A percentile compares a stretch with the other conserved stretches of the same genome.
phyloP scores from a whole-genome alignment of 2,113 vertebrate species.

The Pygoscelis antarcticus region DNA sequence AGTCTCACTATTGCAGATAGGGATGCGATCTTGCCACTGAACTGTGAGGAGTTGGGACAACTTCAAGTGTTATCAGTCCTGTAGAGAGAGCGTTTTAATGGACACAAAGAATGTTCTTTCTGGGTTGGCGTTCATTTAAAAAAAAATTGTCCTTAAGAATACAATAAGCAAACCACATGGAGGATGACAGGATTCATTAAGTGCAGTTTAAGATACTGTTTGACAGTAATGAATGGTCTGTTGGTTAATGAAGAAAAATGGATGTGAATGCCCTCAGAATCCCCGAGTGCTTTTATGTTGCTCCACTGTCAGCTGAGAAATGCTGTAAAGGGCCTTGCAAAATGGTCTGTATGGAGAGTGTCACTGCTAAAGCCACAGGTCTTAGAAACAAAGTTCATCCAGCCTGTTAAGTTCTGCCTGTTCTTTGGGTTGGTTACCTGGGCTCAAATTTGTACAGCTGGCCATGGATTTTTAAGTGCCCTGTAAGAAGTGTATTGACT shows the following conservation, averaged over 20 bases:
- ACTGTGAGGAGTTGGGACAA: not conserved
- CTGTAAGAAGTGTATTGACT: fast-evolving
- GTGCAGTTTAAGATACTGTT: not conserved
- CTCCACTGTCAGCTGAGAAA: not conserved
- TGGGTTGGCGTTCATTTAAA: not conserved
- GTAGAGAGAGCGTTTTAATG: not conserved
- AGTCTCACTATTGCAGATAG: not conserved
- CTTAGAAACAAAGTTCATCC: not conserved
- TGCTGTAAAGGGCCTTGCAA: not conserved
- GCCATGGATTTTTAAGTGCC: not conserved
- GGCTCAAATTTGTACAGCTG: not conserved
- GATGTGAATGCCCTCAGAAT: not conserved
- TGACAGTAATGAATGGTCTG: not conserved
- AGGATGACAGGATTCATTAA: not conserved
- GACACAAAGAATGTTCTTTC: not conserved
- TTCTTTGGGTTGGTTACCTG: not conserved
- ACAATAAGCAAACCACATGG: not conserved
- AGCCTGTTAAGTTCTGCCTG: not conserved
- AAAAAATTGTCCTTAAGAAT: not conserved
- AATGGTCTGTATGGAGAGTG: not conserved
- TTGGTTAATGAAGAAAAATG: not conserved
- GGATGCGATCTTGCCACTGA: not conserved
- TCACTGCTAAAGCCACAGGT: not conserved
- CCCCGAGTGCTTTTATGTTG: not conserved
- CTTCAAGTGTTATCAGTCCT: not conserved